These are phyloP conservation scores for Deroptyus accipitrinus DNA, from an alignment of 2,113 vertebrate species.

Conservation along the genomic window DNA sequence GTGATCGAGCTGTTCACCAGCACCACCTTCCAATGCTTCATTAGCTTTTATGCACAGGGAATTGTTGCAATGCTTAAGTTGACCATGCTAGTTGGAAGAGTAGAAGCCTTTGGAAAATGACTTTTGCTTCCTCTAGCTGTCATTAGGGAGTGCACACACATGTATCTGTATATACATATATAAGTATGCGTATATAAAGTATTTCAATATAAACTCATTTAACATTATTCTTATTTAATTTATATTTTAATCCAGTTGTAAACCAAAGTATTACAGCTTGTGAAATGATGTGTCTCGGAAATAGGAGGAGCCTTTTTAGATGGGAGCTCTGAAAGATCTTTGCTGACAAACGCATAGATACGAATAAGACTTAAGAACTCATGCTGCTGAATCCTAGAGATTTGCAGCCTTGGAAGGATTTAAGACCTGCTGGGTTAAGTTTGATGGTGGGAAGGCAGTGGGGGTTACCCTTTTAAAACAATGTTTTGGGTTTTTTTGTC, in stretches of 20 bases:
- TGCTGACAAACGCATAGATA: not conserved
- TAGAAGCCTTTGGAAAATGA: slow-evolving; percentile 35
- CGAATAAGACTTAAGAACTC: not conserved
- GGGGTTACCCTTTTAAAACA: not conserved
- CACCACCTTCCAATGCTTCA: slow-evolving; percentile 53
- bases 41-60: slow-evolving; percentile 63
- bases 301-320: not conserved
- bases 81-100: slow-evolving; percentile 24
- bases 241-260: slow-evolving; percentile 62
- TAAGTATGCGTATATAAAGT: slow-evolving; percentile 10
- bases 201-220: slow-evolving; percentile 48
- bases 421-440: not conserved
- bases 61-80: slow-evolving; percentile 57
- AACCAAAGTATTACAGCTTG: slow-evolving; percentile 63
- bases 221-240: slow-evolving; percentile 60
- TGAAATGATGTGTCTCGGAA: not conserved
- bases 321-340: not conserved
- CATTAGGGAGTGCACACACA: slow-evolving; percentile 57
- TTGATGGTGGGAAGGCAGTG: not conserved
- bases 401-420: not conserved
- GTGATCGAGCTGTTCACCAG: slow-evolving; percentile 7
- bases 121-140: slow-evolving; percentile 55
- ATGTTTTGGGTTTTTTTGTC: not conserved
- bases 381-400: not conserved
- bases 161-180: slow-evolving; percentile 59